These are phyloP conservation scores for Podarcis raffonei DNA, from an alignment of 2,113 vertebrate genomes.

Conservation along the genomic window DNA sequence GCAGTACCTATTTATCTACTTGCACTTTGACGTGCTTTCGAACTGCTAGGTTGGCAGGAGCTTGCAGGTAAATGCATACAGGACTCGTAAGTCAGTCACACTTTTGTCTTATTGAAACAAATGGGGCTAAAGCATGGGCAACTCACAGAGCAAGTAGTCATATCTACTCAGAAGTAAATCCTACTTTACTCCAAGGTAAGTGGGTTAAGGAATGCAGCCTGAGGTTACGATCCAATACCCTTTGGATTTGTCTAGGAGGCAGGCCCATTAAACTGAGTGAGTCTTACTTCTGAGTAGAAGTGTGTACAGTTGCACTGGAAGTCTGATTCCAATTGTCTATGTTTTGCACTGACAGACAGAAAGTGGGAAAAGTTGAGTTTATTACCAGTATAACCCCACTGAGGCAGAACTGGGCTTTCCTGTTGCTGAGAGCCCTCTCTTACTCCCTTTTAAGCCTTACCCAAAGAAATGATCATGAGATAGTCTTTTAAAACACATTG, in stretches of 20 bases:
- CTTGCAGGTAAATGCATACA: neutral
- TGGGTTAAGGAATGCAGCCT: too few relatives aligned
- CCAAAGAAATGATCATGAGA: neutral
- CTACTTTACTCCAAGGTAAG: too few relatives aligned
- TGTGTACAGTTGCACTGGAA: neutral
- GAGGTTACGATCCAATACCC: neutral
- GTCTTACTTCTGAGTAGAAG: neutral
- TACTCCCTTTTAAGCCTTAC: neutral
- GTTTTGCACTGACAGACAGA: neutral
- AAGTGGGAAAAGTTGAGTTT: neutral
- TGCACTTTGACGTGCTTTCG: too few relatives aligned
- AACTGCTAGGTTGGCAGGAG: too few relatives aligned
- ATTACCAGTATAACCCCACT: neutral
- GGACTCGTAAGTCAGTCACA: neutral
- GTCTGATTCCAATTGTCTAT: neutral
- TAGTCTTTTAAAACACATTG: neutral
- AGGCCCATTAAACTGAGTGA: neutral
- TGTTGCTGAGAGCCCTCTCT: neutral
- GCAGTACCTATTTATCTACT: too few relatives aligned
- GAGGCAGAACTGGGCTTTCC: neutral
- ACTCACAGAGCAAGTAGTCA: too few relatives aligned
- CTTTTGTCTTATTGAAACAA: too few relatives aligned
- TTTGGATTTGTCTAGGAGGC: neutral
- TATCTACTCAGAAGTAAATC: too few relatives aligned
- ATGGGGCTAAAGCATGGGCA: neutral